Evolutionary conservation across 2,797 vertebrate species (phyloP).

Genomic region (Zalophus californianus): DNA sequence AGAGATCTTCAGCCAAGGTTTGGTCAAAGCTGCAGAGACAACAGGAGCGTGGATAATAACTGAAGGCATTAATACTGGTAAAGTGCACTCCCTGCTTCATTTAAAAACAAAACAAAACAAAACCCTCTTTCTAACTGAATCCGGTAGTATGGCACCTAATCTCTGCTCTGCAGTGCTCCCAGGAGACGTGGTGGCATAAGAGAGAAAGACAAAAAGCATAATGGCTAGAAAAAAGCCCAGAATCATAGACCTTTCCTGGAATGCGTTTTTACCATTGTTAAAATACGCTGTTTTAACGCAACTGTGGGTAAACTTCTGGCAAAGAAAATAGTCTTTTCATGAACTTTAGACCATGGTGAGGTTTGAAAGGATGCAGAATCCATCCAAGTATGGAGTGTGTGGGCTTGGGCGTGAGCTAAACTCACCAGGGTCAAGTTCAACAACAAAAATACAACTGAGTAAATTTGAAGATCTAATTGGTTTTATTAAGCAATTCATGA

Average conservation of each 20-base stretch:
- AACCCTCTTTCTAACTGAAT: background rate
- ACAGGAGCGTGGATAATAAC: conserved; percentile 98
- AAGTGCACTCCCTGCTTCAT: background rate
- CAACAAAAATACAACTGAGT: background rate
- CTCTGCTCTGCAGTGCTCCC: background rate
- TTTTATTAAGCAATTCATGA: background rate
- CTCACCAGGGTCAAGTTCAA: background rate
- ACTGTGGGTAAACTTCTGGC: background rate
- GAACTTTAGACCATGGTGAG: background rate
- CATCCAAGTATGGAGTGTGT: background rate
- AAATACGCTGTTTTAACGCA: background rate
- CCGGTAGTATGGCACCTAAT: background rate
- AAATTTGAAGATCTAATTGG: background rate
- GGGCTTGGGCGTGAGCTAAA: background rate
- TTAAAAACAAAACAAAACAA: no score
- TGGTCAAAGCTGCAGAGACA: conserved; percentile 95
- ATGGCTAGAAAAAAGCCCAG: background rate
- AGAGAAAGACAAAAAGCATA: background rate
- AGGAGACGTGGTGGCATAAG: background rate
- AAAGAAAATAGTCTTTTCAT: background rate
- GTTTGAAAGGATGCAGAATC: background rate
- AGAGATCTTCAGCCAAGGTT: conserved; percentile 94
- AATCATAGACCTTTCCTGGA: background rate
- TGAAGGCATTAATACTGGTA: conserved; percentile 96
- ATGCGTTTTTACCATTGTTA: background rate